phyloP scores from a whole-genome alignment of 1,140 invertebrate genomes.

The Drosophila arizonae region DNA sequence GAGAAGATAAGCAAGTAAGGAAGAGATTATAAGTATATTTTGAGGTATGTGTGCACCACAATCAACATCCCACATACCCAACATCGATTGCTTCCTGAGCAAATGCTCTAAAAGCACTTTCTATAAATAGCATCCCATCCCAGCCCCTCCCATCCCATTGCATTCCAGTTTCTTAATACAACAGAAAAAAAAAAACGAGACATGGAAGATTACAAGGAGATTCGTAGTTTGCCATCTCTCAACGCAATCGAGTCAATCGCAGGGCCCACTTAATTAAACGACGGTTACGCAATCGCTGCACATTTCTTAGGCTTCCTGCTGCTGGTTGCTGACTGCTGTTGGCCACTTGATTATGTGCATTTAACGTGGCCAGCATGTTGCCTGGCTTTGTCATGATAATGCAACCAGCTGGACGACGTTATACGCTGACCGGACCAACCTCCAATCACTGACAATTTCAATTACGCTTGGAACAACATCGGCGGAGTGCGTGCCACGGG shows the following conservation, averaged over 20 bases:
- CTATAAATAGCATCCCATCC: too few relatives aligned
- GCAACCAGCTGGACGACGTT: conserved; percentile 35
- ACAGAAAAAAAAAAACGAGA: too few relatives aligned
- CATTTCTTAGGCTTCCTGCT: conserved; percentile 1
- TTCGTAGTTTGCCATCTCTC: too few relatives aligned
- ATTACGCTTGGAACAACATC: conserved; percentile 35
- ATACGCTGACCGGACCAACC: neutral
- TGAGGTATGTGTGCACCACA: too few relatives aligned
- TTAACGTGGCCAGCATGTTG: conserved; percentile 8
- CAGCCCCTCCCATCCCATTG: too few relatives aligned
- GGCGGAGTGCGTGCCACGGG: conserved; percentile 12
- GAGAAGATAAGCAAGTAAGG: too few relatives aligned
- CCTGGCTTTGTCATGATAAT: conserved; percentile 24
- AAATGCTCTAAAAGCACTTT: too few relatives aligned
- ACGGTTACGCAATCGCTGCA: conserved; percentile 29
- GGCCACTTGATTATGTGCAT: conserved; percentile 28
- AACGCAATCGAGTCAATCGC: neutral
- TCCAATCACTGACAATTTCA: conserved; percentile 29
- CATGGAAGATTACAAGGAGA: too few relatives aligned
- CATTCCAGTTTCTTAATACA: too few relatives aligned
- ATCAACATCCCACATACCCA: too few relatives aligned
- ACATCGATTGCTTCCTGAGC: too few relatives aligned
- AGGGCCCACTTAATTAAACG: conserved; percentile 40
- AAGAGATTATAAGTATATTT: too few relatives aligned
- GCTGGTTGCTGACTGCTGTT: neutral